Conservation (phyloP, 37 sponge, comb jelly and placozoan species). For the Lycopodina hypogea region DNA sequence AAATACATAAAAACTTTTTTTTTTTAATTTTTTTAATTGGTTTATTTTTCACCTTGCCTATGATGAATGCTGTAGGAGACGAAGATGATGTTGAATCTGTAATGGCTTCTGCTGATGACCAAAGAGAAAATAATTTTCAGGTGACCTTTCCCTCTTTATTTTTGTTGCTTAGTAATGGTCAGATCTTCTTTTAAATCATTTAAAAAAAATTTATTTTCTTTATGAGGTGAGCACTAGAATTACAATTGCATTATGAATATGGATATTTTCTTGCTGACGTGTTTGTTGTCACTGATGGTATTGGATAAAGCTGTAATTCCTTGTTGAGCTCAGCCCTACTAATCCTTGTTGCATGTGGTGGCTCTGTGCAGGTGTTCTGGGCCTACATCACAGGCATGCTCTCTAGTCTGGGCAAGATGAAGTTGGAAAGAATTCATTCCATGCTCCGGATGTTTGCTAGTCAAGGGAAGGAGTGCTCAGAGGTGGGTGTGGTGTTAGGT, state of each 20-base stretch:
- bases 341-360: too few species aligned
- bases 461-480: conserved; percentile 43
- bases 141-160: conserved; percentile 9
- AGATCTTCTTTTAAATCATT: too few species aligned
- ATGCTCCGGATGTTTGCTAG: conserved; percentile 76
- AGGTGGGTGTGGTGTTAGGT: neutral
- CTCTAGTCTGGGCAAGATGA: conserved; percentile 69
- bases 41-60: neutral
- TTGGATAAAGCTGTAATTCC: neutral
- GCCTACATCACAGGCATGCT: conserved; percentile 77
- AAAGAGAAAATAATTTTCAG: conserved; percentile 59
- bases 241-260: too few species aligned
- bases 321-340: neutral
- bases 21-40: neutral
- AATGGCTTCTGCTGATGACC: conserved; percentile 51
- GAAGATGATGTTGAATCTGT: conserved; percentile 51
- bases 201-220: too few species aligned
- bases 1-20: neutral
- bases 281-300: neutral
- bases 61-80: conserved; percentile 11
- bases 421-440: conserved; percentile 66
- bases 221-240: too few species aligned
- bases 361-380: conserved; percentile 66
- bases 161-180: too few species aligned
- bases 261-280: too few species aligned